phyloP scores from a whole-genome alignment of 2,888 invertebrate genomes.

The Polydrusus tereticollis region DNA sequence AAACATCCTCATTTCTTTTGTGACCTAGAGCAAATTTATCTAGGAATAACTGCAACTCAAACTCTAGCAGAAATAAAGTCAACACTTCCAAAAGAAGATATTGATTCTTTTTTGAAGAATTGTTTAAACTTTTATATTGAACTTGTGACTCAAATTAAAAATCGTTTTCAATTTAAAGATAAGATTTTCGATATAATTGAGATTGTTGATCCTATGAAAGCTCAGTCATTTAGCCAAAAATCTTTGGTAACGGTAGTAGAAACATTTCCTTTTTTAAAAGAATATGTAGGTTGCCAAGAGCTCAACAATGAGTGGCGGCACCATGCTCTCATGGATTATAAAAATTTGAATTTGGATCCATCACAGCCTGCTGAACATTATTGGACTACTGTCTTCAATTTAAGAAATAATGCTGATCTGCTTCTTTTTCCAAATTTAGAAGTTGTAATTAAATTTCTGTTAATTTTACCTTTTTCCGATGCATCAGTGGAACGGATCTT shows the following conservation, averaged over 20 bases:
- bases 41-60: neutral
- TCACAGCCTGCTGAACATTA: neutral
- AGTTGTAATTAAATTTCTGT: too few species aligned
- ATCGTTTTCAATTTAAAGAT: neutral
- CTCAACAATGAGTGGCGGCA: neutral
- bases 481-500: too few species aligned
- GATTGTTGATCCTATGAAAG: neutral
- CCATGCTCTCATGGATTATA: neutral
- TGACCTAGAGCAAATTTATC: neutral
- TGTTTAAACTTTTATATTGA: slow-evolving; percentile 2
- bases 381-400: too few species aligned
- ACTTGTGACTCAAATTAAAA: neutral
- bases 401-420: too few species aligned
- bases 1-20: neutral
- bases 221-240: neutral
- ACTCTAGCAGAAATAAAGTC: neutral
- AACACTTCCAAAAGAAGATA: neutral
- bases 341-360: neutral
- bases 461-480: too few species aligned
- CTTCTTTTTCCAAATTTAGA: too few species aligned
- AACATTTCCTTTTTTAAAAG: neutral
- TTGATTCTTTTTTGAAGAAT: neutral
- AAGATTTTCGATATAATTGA: neutral
- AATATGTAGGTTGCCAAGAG: neutral
- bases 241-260: neutral